These are phyloP conservation scores for Lepilemur septentrionalis DNA, from an alignment of 2,797 vertebrate genomes.

Conservation along the genomic window DNA sequence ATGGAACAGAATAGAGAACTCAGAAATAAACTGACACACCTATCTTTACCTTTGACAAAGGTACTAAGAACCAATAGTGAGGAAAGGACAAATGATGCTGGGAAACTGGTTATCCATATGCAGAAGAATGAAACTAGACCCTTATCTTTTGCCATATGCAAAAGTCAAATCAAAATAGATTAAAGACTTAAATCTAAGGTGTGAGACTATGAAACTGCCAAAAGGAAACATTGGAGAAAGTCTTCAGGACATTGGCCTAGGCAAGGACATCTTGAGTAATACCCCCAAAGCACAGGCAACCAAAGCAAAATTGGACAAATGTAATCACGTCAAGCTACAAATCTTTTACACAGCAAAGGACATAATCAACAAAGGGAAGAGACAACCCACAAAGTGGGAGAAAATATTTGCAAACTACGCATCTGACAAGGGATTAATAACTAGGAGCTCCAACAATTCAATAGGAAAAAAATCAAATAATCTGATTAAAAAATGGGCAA, in stretches of 20 bases:
- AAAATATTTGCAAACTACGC: neutral
- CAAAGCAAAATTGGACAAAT: neutral
- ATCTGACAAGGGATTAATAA: neutral
- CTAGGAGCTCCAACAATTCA: neutral
- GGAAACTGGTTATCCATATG: neutral
- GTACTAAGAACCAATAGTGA: neutral
- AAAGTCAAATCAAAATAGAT: neutral
- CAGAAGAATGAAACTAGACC: too few relatives aligned
- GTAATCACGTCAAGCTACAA: neutral
- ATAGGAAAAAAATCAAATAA: neutral
- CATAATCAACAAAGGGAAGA: neutral
- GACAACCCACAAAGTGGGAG: neutral
- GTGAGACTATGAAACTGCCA: neutral
- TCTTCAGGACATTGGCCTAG: neutral
- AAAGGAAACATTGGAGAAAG: neutral
- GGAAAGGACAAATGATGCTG: neutral
- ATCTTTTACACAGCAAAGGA: neutral
- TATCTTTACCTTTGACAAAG: neutral
- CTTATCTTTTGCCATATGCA: neutral
- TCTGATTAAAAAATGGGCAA: neutral
- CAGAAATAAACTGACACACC: neutral
- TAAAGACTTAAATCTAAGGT: neutral
- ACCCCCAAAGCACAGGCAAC: neutral
- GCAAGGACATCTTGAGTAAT: neutral
- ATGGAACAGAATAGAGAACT: neutral